phyloP scores from a whole-genome alignment of 2,113 vertebrate genomes.

The Phalacrocorax brasilianus region DNA sequence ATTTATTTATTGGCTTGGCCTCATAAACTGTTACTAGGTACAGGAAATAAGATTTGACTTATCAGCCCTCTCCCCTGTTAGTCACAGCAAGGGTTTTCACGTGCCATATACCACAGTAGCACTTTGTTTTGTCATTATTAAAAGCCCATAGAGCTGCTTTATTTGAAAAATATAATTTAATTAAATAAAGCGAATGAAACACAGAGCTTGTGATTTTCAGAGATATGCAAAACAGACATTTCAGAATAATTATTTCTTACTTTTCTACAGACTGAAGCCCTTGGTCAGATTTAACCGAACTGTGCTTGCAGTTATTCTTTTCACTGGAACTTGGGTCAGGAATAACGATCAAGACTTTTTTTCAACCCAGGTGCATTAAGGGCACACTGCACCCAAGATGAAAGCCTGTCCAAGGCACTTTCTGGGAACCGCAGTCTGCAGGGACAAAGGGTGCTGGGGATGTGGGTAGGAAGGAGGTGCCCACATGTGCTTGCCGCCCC shows the following conservation, averaged over 20 bases:
- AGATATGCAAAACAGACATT: neutral
- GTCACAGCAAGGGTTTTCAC: neutral
- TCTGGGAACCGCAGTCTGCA: accelerated
- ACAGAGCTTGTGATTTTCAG: neutral
- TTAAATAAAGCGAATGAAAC: neutral
- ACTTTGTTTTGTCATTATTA: neutral
- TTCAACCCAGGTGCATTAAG: neutral
- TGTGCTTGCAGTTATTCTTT: neutral
- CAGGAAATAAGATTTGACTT: neutral
- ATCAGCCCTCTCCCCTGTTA: neutral
- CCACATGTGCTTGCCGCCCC: accelerated
- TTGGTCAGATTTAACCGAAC: neutral
- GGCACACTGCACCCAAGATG: accelerated
- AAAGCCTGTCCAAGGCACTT: neutral
- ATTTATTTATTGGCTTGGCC: neutral
- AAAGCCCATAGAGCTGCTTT: neutral
- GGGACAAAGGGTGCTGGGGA: accelerated
- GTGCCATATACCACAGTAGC: neutral
- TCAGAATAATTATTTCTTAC: neutral
- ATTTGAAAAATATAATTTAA: neutral
- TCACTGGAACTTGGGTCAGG: neutral
- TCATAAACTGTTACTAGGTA: neutral
- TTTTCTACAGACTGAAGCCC: neutral
- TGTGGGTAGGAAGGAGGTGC: neutral
- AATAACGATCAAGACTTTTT: neutral